Base-by-base conservation (phyloP, 2,113 vertebrate genomes). In the Forbesichthys papilliferus region DNA sequence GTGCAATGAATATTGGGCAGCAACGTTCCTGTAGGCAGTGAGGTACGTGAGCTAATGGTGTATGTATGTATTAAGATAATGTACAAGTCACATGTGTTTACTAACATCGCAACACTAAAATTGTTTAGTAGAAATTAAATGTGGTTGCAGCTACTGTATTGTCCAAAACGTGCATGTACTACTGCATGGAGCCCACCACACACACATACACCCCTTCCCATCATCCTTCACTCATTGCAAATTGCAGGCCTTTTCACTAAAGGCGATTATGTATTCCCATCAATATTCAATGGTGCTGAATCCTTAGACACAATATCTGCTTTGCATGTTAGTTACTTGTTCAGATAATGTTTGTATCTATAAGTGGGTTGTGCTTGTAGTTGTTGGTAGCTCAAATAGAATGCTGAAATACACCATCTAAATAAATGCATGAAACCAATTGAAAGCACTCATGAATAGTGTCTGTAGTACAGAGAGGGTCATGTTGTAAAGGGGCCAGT, bases 141-240 rank as follows among this genome's bases (percentile, higher is more conserved):
- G 7, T 42, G 36, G 36, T 42, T 8, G 36, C 36, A 42, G 7
- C 36, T 42, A 83, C 68, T 47, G 57, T 62, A 83, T 69, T 47
- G 57, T 62, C 75, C 64, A 67, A 49, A 84, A 78, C 62, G 80
- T 36, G 12, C 61, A 47, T 53, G 66, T 69, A 66, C 71, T 69
- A 81, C 78, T 81, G 20, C 20, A 20, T 20, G 74, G 72, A 83
- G 82, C 74, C 71, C 58, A n/a, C 20, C 20, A 4, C 48, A 52
- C 64, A 73, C 55, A 34, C 14, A 18, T 66, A 67, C 49, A 67
- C 49, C 33, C 68, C 52, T 65, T 74, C 81, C 63, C 61, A 60
- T 75, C 76, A 69, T 71, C 67, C 60, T 55, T 60, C 49, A 67
- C 78, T 57, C 56, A 53, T 27, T 27, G 20, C 9, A 11, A 7